Evolutionary conservation across 2,888 invertebrate species (phyloP).

Genomic region (Epsilonema sp.): DNA sequence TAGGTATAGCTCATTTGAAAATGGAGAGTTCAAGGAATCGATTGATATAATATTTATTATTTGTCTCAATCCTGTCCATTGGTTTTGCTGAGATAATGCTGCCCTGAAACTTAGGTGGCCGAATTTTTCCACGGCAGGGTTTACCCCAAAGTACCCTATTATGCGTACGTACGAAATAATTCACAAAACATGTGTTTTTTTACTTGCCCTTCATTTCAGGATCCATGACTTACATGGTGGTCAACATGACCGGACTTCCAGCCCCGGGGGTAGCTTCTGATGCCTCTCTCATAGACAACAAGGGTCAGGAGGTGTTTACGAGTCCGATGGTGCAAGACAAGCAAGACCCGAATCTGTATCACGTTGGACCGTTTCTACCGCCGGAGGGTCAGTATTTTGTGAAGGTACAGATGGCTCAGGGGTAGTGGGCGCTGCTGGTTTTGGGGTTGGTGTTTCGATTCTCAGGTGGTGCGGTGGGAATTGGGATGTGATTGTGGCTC

Average conservation of each 20-base stretch:
- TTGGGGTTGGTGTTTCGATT: too few species aligned
- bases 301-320: slow-evolving; percentile 20
- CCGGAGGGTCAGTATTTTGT: slow-evolving; percentile 47
- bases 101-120: too few species aligned
- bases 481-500: too few species aligned
- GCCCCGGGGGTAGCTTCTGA: slow-evolving; percentile 28
- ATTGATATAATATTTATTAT: too few species aligned
- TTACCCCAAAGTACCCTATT: too few species aligned
- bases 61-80: too few species aligned
- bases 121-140: too few species aligned
- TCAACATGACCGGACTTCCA: slow-evolving; percentile 34
- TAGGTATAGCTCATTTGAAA: too few species aligned
- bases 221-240: slow-evolving; percentile 30
- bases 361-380: slow-evolving; percentile 42
- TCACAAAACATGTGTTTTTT: not conserved
- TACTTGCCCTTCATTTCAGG: slow-evolving; percentile 17
- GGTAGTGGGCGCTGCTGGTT: too few species aligned
- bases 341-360: slow-evolving; percentile 32
- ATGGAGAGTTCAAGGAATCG: too few species aligned
- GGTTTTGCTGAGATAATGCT: too few species aligned
- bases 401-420: slow-evolving; percentile 34
- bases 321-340: slow-evolving; percentile 23
- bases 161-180: slow-evolving; percentile 8
- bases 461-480: too few species aligned
- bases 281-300: slow-evolving; percentile 22